Evolutionary conservation across 1,140 invertebrate genomes (phyloP).

Genomic region (Elymnias hypermnestra): DNA sequence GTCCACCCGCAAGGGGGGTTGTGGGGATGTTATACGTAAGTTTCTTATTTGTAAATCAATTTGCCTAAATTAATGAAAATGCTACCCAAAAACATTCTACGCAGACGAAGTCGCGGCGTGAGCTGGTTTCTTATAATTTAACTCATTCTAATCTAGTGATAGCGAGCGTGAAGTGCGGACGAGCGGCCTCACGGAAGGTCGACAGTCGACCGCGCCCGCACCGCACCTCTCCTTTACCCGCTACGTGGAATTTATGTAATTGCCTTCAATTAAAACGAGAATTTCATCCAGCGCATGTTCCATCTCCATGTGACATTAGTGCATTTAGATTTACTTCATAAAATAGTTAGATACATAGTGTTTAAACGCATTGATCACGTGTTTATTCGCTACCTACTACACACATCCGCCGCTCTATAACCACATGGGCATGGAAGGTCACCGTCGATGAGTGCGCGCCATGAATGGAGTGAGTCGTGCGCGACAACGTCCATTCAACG

Average conservation of each 20-base stretch:
- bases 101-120: no score
- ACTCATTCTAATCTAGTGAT: no score
- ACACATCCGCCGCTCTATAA: conserved; percentile 32
- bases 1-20: no score
- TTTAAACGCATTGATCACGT: conserved; percentile 11
- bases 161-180: conserved; percentile 19
- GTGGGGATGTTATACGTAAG: no score
- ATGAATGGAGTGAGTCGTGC: conserved; percentile 52
- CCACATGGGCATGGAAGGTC: conserved; percentile 51
- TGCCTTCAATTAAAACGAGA: conserved; percentile 71
- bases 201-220: conserved; percentile 44
- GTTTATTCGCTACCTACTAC: conserved; percentile 41
- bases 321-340: conserved; percentile 21
- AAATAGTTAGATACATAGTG: conserved; percentile 12
- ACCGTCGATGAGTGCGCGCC: conserved; percentile 39
- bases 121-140: no score
- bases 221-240: no score
- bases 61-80: no score
- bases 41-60: no score
- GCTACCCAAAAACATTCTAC: no score
- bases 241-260: conserved; percentile 72
- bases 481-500: conserved; percentile 46
- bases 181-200: conserved; percentile 69
- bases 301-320: conserved; percentile 34
- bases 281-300: conserved; percentile 44